Conservation (phyloP, 2,113 vertebrate species). For the Catagonus wagneri region DNA sequence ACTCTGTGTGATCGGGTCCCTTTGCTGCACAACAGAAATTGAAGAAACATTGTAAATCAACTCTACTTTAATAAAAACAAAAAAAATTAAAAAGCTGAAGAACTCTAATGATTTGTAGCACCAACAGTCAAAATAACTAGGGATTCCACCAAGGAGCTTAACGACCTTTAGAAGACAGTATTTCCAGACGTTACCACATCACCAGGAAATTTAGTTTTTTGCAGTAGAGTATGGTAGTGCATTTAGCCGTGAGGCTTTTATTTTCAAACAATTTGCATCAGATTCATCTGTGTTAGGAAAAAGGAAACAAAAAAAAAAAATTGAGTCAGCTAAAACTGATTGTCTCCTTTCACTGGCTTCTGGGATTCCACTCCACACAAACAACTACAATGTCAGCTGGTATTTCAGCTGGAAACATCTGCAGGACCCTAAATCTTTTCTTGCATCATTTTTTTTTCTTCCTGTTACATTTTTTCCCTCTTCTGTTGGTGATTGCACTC, state of each 20-base stretch:
- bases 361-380: slow-evolving; percentile 73
- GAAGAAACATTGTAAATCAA: too few relatives aligned
- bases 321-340: slow-evolving; percentile 81
- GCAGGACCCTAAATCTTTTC: slow-evolving; percentile 54
- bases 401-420: slow-evolving; percentile 79
- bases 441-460: slow-evolving; percentile 67
- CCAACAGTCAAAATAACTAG: slow-evolving; percentile 36
- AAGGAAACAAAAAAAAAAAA: slow-evolving; percentile 77
- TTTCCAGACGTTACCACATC: slow-evolving; percentile 66
- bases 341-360: slow-evolving; percentile 77
- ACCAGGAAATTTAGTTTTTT: slow-evolving; percentile 53
- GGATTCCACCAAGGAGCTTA: slow-evolving; percentile 34
- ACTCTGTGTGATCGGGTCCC: too few relatives aligned
- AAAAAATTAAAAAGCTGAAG: neutral
- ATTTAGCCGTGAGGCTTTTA: slow-evolving; percentile 72
- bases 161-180: slow-evolving; percentile 48
- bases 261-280: slow-evolving; percentile 82
- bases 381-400: slow-evolving; percentile 79
- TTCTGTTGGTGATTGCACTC: slow-evolving; percentile 69
- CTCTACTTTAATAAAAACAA: too few relatives aligned
- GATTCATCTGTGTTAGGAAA: slow-evolving; percentile 78
- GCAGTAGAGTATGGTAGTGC: slow-evolving; percentile 62
- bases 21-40: too few relatives aligned
- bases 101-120: slow-evolving; percentile 14
- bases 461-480: slow-evolving; percentile 9